A percentile compares a stretch with the other conserved stretches of the same genome.
Conservation (phyloP, 1,140 invertebrate genomes). For the Belonocnema kinseyi region DNA sequence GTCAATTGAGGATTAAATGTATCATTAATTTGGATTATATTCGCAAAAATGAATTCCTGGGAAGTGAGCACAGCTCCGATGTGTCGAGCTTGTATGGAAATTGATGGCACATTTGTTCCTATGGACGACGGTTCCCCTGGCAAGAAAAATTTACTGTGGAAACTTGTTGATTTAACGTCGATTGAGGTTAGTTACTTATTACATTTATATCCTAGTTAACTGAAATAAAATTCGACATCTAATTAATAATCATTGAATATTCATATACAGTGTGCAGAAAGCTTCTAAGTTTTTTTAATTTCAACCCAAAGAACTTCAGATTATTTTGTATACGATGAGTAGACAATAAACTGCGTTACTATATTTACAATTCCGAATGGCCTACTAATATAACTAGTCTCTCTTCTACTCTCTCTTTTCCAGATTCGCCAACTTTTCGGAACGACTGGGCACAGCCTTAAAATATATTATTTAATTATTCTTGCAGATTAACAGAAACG, state of each 20-base stretch:
- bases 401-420: too few relatives aligned
- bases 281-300: too few relatives aligned
- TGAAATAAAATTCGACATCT: slow-evolving; percentile 29
- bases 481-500: slow-evolving; percentile 63
- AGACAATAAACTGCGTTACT: too few relatives aligned
- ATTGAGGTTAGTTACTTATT: slow-evolving; percentile 62
- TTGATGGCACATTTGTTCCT: slow-evolving; percentile 61
- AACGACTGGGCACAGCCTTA: not conserved
- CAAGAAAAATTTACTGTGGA: slow-evolving; percentile 62
- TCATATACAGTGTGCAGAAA: slow-evolving; percentile 23
- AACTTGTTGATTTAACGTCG: slow-evolving; percentile 66
- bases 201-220: slow-evolving; percentile 18
- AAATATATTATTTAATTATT: slow-evolving; percentile 34
- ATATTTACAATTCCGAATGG: not conserved
- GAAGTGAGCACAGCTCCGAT: slow-evolving; percentile 64
- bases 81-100: slow-evolving; percentile 71
- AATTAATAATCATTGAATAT: not conserved
- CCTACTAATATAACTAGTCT: too few relatives aligned
- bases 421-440: too few relatives aligned
- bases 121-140: slow-evolving; percentile 62
- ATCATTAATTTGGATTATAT: slow-evolving; percentile 17
- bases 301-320: too few relatives aligned
- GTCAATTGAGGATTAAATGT: slow-evolving; percentile 3
- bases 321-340: too few relatives aligned
- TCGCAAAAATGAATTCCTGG: slow-evolving; percentile 57